These are phyloP conservation scores for Nasua narica DNA, from an alignment of 2,797 vertebrate species.

Conservation along the genomic window DNA sequence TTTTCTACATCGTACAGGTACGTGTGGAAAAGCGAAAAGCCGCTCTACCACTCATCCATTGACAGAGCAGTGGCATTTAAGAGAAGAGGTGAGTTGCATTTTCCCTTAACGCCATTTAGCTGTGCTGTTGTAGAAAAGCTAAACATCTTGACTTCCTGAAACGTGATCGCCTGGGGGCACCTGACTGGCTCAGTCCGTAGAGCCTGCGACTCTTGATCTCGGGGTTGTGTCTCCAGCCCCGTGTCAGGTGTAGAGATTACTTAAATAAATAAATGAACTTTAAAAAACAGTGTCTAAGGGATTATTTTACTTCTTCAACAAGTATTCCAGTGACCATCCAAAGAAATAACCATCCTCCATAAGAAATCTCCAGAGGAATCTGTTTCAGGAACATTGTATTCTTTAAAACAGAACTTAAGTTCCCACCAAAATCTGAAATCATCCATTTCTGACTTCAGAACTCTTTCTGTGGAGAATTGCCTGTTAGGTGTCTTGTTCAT, in stretches of 20 bases:
- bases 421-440: not conserved
- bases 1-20: constrained; percentile 71
- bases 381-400: not conserved
- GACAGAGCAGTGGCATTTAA: constrained; percentile 79
- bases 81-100: constrained; percentile 84
- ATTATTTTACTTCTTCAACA: not conserved
- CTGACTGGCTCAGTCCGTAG: not conserved
- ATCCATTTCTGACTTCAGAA: not conserved
- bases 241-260: not conserved
- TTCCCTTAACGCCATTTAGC: not conserved
- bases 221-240: not conserved
- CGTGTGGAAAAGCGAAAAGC: constrained; percentile 85
- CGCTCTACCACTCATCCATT: constrained; percentile 78
- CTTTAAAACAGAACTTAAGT: not conserved
- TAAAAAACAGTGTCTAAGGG: not conserved
- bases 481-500: not conserved
- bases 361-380: not conserved
- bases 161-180: not conserved
- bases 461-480: not conserved
- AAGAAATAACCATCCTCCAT: not conserved
- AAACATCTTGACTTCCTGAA: not conserved
- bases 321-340: not conserved
- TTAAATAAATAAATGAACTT: not conserved
- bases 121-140: not conserved
- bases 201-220: not conserved